Percentiles rank a stretch among this genome's conserved stretches.
Evolutionary conservation across 2,797 vertebrate species (phyloP).

Genomic region (Acipenser transmontanus): DNA sequence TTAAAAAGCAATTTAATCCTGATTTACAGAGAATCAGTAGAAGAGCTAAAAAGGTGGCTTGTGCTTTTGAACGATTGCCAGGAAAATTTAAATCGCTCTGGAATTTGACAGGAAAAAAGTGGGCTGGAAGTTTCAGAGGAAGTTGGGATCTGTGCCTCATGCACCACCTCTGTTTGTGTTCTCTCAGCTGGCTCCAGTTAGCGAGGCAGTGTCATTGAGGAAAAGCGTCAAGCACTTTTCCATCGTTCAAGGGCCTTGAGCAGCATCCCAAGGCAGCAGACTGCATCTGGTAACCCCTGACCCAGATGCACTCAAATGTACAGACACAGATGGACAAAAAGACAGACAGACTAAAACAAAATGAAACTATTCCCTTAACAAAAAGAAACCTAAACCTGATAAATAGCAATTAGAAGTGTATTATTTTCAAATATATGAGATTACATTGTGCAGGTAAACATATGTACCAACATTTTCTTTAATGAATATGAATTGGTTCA

Average conservation of each 20-base stretch:
- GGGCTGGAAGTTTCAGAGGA: slow-evolving; percentile 84
- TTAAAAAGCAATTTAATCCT: slow-evolving; percentile 58
- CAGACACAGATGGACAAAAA: slow-evolving; percentile 38
- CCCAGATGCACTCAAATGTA: slow-evolving; percentile 34
- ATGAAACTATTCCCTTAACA: too few species aligned
- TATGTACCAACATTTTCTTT: too few species aligned
- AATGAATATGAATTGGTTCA: too few species aligned
- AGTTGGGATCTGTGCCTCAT: slow-evolving; percentile 75
- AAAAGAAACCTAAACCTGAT: too few species aligned
- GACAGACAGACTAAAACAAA: slow-evolving; percentile 7
- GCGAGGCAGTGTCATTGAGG: slow-evolving; percentile 47
- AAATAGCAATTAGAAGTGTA: too few species aligned
- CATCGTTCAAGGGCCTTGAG: slow-evolving; percentile 48
- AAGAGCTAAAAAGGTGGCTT: slow-evolving; percentile 49
- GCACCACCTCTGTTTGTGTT: slow-evolving; percentile 78
- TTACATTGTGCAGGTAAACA: too few species aligned
- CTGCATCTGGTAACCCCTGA: slow-evolving; percentile 42
- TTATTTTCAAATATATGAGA: too few species aligned
- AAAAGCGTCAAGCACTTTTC: slow-evolving; percentile 66
- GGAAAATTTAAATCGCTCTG: slow-evolving; percentile 92
- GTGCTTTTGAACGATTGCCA: slow-evolving; percentile 75
- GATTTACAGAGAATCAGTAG: slow-evolving; percentile 63
- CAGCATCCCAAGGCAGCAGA: slow-evolving; percentile 28
- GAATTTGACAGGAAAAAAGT: slow-evolving; percentile 87
- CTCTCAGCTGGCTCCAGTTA: slow-evolving; percentile 54